A percentile compares a stretch with the other conserved stretches of the same genome.
Evolutionary conservation across 1,140 invertebrate species (phyloP).

Genomic region (Macrobrachium nipponense): DNA sequence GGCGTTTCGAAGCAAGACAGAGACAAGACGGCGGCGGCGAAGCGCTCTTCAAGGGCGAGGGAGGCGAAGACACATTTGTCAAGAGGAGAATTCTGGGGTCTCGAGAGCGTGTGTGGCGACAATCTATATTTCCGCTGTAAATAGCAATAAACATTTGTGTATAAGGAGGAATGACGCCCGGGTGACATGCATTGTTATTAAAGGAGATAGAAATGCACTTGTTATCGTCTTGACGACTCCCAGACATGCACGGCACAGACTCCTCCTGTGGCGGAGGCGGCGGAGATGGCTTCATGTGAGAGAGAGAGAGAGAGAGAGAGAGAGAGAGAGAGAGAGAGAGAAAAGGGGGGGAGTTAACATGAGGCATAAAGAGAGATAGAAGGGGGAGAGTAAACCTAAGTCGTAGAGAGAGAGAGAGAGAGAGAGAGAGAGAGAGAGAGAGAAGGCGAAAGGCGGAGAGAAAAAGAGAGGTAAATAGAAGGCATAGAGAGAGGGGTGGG

Average conservation of each 20-base stretch:
- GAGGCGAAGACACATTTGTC: too few relatives aligned
- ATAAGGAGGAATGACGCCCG: conserved; percentile 26
- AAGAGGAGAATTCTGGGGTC: neutral
- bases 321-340: neutral
- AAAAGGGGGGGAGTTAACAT: neutral
- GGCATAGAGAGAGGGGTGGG: too few relatives aligned
- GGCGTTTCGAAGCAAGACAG: too few relatives aligned
- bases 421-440: neutral
- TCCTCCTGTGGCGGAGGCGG: neutral
- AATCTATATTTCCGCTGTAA: conserved; percentile 55
- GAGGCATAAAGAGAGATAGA: neutral
- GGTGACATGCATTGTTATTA: conserved; percentile 55
- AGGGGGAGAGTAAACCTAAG: neutral
- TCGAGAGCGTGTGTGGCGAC: conserved; percentile 42
- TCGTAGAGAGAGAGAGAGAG: neutral
- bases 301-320: neutral
- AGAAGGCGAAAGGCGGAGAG: neutral
- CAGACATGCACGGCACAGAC: conserved; percentile 19
- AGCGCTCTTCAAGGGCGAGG: too few relatives aligned
- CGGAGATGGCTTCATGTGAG: neutral
- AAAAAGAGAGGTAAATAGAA: too few relatives aligned
- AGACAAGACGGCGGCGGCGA: too few relatives aligned
- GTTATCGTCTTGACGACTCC: conserved; percentile 40
- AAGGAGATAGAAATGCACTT: conserved; percentile 59
- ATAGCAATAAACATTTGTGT: conserved; percentile 55